Evolutionary conservation across 2,888 invertebrate genomes (phyloP).

Genomic region (Tipula helvola): DNA sequence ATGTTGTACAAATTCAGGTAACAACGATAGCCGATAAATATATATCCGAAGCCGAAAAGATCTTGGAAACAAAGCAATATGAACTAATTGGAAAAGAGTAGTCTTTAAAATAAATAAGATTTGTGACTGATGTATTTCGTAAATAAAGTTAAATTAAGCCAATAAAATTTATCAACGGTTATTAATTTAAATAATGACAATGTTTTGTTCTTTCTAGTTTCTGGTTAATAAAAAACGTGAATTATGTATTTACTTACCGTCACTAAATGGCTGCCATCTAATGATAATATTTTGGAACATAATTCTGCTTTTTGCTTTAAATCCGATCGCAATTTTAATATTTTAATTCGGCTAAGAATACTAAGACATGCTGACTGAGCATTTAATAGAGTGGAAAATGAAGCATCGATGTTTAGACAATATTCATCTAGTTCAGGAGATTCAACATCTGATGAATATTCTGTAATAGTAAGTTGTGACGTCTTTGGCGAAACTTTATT

Average conservation of each 20-base stretch:
- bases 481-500: background rate
- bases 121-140: background rate
- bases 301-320: conserved; percentile 26
- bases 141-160: conserved; percentile 4
- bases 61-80: conserved; percentile 55
- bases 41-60: conserved; percentile 47
- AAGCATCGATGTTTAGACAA: conserved; percentile 28
- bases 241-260: conserved; percentile 21
- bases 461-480: background rate
- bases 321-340: conserved; percentile 24
- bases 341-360: conserved; percentile 28
- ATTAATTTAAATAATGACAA: background rate
- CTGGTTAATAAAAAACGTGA: background rate
- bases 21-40: conserved; percentile 54
- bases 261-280: conserved; percentile 21
- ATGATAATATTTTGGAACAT: conserved; percentile 21
- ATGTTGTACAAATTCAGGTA: conserved; percentile 56
- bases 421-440: conserved; percentile 27
- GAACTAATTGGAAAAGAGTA: conserved; percentile 47
- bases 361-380: conserved; percentile 26
- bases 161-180: background rate
- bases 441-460: conserved; percentile 19
- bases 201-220: background rate
- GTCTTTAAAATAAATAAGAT: background rate
- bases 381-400: conserved; percentile 24